phyloP scores from a whole-genome alignment of 2,888 invertebrate species.

The Herminia tarsipennalis region DNA sequence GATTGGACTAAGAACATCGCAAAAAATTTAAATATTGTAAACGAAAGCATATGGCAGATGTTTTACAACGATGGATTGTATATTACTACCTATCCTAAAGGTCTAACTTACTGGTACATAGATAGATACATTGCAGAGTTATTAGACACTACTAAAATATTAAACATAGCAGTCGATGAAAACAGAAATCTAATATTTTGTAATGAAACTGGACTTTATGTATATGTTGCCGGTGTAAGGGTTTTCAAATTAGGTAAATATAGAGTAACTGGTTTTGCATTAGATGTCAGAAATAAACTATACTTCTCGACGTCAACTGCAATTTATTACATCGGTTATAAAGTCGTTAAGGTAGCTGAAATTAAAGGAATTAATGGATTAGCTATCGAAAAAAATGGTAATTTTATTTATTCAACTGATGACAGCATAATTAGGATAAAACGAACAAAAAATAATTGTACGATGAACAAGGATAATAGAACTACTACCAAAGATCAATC shows the following conservation, averaged over 20 bases:
- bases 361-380: conserved; percentile 37
- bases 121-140: conserved; percentile 32
- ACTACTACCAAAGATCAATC: no score
- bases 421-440: conserved; percentile 46
- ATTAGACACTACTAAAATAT: conserved; percentile 34
- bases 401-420: conserved; percentile 45
- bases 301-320: conserved; percentile 45
- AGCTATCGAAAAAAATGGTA: conserved; percentile 44
- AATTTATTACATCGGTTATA: conserved; percentile 37
- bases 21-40: conserved; percentile 36
- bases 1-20: conserved; percentile 53
- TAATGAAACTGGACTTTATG: conserved; percentile 54
- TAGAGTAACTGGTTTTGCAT: conserved; percentile 40
- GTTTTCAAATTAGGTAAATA: conserved; percentile 23
- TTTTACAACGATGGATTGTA: conserved; percentile 63
- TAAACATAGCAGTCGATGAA: conserved; percentile 47
- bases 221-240: conserved; percentile 15
- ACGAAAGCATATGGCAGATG: conserved; percentile 67
- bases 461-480: no score
- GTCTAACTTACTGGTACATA: conserved; percentile 46
- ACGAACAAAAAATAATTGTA: conserved; percentile 32
- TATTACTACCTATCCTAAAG: conserved; percentile 59
- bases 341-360: conserved; percentile 22
- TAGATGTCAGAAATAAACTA: conserved; percentile 48
- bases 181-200: conserved; percentile 41